Evolutionary conservation across 2,113 vertebrate genomes (phyloP).

Genomic region (Sisor rabdophorus): DNA sequence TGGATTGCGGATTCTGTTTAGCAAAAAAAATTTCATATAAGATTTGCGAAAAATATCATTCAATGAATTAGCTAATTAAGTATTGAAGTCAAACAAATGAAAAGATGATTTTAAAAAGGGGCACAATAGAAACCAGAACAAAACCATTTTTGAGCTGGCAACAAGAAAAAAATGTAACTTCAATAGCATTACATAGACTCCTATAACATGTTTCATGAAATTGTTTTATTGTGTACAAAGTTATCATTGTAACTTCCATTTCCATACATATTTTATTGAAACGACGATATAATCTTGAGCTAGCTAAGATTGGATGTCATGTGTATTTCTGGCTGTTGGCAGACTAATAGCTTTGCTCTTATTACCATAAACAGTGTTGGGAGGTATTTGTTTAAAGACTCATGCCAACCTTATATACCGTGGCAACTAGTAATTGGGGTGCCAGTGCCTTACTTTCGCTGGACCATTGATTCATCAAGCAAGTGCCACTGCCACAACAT

Average conservation of each 20-base stretch:
- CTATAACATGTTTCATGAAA: neutral
- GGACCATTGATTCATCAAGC: slow-evolving; percentile 34
- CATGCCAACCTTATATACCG: slow-evolving; percentile 46
- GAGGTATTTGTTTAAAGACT: slow-evolving; percentile 18
- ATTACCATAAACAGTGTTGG: slow-evolving; percentile 50
- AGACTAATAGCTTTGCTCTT: slow-evolving; percentile 35
- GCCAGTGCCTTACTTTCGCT: slow-evolving; percentile 25
- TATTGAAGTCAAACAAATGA: neutral
- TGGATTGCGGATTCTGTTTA: neutral
- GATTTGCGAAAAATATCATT: neutral
- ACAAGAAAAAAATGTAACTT: neutral
- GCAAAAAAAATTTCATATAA: neutral
- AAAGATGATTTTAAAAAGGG: neutral
- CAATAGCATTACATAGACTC: neutral
- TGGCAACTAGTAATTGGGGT: slow-evolving; percentile 13
- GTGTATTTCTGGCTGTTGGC: slow-evolving; percentile 46
- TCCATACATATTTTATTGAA: neutral
- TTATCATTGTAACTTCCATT: neutral
- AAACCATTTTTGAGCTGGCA: neutral
- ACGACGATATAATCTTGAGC: slow-evolving; percentile 32
- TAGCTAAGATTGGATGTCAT: slow-evolving; percentile 28
- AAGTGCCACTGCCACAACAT: slow-evolving; percentile 17
- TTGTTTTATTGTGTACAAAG: neutral
- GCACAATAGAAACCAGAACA: neutral
- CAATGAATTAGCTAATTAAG: neutral